phyloP scores from a whole-genome alignment of 1,140 invertebrate species.

The Chelonus insularis region DNA sequence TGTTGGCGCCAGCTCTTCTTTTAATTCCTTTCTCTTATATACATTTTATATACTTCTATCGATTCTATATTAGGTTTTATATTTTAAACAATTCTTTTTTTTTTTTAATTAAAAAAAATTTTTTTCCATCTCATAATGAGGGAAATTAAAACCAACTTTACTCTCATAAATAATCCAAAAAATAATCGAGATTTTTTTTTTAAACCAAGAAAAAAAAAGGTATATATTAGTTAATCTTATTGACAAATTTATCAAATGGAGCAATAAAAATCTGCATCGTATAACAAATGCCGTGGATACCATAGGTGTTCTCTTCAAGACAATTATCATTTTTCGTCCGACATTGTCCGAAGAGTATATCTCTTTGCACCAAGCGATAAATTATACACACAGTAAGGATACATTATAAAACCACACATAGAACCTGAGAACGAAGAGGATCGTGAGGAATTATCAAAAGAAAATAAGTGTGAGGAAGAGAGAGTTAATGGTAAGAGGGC shows the following conservation, averaged over 20 bases:
- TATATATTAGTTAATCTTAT: too few relatives aligned
- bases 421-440: constrained; percentile 26
- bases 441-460: constrained; percentile 45
- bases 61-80: neutral
- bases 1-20: constrained; percentile 47
- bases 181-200: too few relatives aligned
- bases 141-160: too few relatives aligned
- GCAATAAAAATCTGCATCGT: neutral
- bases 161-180: too few relatives aligned
- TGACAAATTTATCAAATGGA: neutral
- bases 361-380: constrained; percentile 19
- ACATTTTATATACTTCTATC: neutral
- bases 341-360: constrained; percentile 24
- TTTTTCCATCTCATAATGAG: too few relatives aligned
- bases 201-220: too few relatives aligned
- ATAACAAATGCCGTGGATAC: neutral
- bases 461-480: constrained; percentile 24
- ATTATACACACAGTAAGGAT: constrained; percentile 17
- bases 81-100: too few relatives aligned
- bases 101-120: too few relatives aligned
- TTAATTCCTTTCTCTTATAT: neutral
- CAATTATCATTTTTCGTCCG: constrained; percentile 28
- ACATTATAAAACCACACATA: constrained; percentile 16
- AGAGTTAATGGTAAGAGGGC: constrained; percentile 41
- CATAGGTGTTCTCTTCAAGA: neutral